phyloP scores from a whole-genome alignment of 2,797 vertebrate genomes.

The Xenops minutus region DNA sequence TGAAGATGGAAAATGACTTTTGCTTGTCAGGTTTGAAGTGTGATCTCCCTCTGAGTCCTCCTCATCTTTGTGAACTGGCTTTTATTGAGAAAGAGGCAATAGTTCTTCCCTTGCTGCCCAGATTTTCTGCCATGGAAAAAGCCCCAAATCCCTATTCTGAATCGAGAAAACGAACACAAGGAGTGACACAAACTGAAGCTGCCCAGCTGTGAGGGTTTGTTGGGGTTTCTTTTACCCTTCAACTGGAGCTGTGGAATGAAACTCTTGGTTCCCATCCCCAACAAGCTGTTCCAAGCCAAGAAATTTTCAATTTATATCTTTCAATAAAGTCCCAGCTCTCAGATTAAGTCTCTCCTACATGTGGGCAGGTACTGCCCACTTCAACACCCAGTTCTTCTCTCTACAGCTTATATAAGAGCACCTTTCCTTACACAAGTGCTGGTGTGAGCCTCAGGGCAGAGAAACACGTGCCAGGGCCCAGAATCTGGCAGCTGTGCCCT shows the following conservation, averaged over 20 bases:
- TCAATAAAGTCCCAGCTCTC: background rate
- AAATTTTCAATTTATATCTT: background rate
- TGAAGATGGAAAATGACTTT: background rate
- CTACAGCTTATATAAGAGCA: background rate
- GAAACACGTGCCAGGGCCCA: rapidly evolving
- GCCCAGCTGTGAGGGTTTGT: background rate
- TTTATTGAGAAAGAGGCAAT: background rate
- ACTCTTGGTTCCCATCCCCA: background rate
- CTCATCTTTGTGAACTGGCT: background rate
- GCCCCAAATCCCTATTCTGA: background rate
- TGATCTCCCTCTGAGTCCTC: rapidly evolving
- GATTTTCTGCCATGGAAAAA: background rate
- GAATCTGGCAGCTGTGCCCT: background rate
- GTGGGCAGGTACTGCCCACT: background rate
- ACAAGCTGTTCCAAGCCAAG: background rate
- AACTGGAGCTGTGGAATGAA: background rate
- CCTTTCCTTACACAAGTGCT: background rate
- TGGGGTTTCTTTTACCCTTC: too few species aligned
- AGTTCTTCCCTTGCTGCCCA: background rate
- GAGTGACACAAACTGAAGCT: background rate
- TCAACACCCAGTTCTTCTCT: rapidly evolving
- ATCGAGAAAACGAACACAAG: rapidly evolving
- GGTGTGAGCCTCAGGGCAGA: rapidly evolving
- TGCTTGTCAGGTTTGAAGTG: background rate
- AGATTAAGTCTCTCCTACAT: background rate